Conservation (phyloP, 1,140 invertebrate species). For the Platorchestia sp. region DNA sequence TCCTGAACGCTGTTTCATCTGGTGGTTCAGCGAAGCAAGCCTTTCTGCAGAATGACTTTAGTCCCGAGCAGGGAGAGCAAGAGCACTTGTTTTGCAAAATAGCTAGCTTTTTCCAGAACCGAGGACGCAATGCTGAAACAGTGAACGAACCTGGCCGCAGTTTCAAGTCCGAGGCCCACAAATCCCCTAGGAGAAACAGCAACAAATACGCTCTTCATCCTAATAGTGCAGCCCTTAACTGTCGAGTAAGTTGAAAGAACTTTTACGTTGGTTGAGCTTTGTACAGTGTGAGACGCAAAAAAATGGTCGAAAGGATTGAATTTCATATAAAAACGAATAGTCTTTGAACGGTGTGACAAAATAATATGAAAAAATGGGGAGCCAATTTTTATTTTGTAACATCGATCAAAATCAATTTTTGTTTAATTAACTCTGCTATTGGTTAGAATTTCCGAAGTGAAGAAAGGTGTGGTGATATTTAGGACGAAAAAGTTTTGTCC, state of each 20-base stretch:
- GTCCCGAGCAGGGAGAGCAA: background rate
- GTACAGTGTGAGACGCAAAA: too few species aligned
- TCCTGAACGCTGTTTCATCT: background rate
- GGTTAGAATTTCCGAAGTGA: background rate
- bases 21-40: background rate
- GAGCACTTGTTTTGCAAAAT: background rate
- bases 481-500: too few species aligned
- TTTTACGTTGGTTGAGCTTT: background rate
- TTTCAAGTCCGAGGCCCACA: background rate
- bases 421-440: too few species aligned
- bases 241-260: constrained; percentile 12
- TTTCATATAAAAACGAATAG: too few species aligned
- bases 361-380: too few species aligned
- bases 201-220: background rate
- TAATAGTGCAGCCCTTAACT: constrained; percentile 15
- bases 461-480: background rate
- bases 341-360: too few species aligned
- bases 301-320: too few species aligned
- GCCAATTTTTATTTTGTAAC: too few species aligned
- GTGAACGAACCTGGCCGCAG: background rate
- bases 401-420: too few species aligned
- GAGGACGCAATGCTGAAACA: background rate
- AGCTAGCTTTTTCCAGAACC: background rate
- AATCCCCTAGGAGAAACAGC: background rate
- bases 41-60: background rate